Conservation (phyloP, 2,888 invertebrate species). For the Gnatocerus cornutus region DNA sequence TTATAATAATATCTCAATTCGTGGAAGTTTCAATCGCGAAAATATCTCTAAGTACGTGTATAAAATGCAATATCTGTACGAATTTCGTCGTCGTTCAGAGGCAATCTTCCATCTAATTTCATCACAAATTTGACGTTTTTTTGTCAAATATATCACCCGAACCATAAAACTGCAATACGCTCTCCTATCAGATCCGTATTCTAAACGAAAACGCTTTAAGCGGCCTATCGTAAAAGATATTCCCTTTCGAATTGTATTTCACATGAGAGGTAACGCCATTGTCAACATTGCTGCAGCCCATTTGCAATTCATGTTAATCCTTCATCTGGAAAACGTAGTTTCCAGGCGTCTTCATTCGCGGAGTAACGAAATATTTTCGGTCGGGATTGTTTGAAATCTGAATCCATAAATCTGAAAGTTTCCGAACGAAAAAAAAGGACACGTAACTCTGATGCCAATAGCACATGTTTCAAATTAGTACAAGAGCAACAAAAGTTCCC, state of each 20-base stretch:
- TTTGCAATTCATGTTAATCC: constrained; percentile 48
- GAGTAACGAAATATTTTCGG: too few relatives aligned
- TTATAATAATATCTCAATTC: too few relatives aligned
- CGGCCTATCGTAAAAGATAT: constrained; percentile 39
- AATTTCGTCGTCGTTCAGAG: too few relatives aligned
- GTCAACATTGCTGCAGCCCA: constrained; percentile 46
- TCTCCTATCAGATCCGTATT: constrained; percentile 27
- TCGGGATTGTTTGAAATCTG: too few relatives aligned
- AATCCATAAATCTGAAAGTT: constrained; percentile 43
- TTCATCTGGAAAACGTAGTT: constrained; percentile 38
- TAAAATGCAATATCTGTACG: too few relatives aligned
- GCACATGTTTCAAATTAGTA: constrained; percentile 46
- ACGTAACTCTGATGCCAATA: constrained; percentile 42
- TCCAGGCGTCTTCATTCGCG: constrained; percentile 28
- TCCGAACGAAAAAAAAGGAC: constrained; percentile 15
- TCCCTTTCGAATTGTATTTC: constrained; percentile 42
- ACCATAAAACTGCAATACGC: constrained; percentile 18
- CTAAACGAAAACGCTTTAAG: constrained; percentile 25
- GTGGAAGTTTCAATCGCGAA: too few relatives aligned
- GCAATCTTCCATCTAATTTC: constrained; percentile 8
- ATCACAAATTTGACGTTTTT: constrained; percentile 1
- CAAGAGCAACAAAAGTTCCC: constrained; percentile 38
- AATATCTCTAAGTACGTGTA: too few relatives aligned
- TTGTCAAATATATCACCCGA: constrained; percentile 3
- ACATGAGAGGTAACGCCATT: constrained; percentile 41